phyloP scores from a whole-genome alignment of 2,797 vertebrate genomes.

The Oreochromis mossambicus region DNA sequence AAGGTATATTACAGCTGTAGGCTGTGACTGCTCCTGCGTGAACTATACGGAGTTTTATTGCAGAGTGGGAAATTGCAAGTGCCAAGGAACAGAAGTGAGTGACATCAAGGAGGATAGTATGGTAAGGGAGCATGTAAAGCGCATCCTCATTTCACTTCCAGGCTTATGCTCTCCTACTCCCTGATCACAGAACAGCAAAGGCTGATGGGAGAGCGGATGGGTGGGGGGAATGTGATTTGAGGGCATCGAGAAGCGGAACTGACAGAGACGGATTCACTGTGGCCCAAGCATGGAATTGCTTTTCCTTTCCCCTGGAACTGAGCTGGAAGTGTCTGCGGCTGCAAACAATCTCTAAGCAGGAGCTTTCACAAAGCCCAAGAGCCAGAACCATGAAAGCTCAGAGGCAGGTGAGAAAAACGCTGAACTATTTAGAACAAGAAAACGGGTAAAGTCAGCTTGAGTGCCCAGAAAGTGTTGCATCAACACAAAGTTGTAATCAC shows the following conservation, averaged over 20 bases:
- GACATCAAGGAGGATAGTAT: slow-evolving; percentile 59
- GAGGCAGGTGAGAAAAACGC: slow-evolving; percentile 59
- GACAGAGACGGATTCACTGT: slow-evolving; percentile 81
- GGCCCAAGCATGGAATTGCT: slow-evolving; percentile 80
- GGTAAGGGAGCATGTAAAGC: slow-evolving; percentile 65
- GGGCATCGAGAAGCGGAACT: slow-evolving; percentile 75
- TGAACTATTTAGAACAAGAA: slow-evolving; percentile 45
- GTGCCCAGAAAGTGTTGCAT: slow-evolving; percentile 15
- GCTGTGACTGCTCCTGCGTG: slow-evolving; percentile 41
- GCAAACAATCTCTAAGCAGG: slow-evolving; percentile 76
- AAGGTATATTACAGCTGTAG: slow-evolving; percentile 30
- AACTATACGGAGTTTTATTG: slow-evolving; percentile 58
- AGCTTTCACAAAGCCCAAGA: slow-evolving; percentile 64
- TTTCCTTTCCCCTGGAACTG: slow-evolving; percentile 78
- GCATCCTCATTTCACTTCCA: slow-evolving; percentile 64
- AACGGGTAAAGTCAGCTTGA: slow-evolving; percentile 21
- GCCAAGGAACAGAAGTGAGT: slow-evolving; percentile 59
- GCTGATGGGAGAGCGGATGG: slow-evolving; percentile 56
- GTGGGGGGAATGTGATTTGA: slow-evolving; percentile 72
- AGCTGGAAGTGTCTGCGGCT: slow-evolving; percentile 70
- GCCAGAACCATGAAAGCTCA: slow-evolving; percentile 48
- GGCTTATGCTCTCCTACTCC: slow-evolving; percentile 57
- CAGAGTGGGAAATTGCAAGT: slow-evolving; percentile 59
- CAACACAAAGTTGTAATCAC: slow-evolving; percentile 8
- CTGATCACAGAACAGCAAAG: slow-evolving; percentile 67